Conservation (phyloP, 2,888 invertebrate genomes). For the Megastigmus dorsalis region DNA sequence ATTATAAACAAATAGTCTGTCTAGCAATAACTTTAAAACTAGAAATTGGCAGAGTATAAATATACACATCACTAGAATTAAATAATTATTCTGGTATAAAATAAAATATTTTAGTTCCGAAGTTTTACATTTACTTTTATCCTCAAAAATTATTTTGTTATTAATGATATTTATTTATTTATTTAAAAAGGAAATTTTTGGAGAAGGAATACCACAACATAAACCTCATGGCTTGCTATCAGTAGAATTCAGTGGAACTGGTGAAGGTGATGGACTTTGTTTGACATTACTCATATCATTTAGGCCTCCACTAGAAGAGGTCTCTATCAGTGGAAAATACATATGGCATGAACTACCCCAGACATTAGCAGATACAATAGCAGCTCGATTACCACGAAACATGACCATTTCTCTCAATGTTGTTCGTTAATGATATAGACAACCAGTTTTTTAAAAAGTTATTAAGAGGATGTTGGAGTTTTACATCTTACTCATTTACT, state of each 20-base stretch:
- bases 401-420: constrained; percentile 89
- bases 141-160: too few species aligned
- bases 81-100: too few species aligned
- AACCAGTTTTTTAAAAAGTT: neutral
- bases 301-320: constrained; percentile 89
- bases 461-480: too few species aligned
- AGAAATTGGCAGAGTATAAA: too few species aligned
- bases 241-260: constrained; percentile 80
- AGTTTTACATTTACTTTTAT: too few species aligned
- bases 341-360: constrained; percentile 89
- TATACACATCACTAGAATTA: too few species aligned
- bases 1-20: too few species aligned
- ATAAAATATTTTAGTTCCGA: too few species aligned
- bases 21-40: too few species aligned
- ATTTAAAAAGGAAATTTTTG: constrained; percentile 85
- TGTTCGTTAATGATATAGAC: constrained; percentile 78
- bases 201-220: constrained; percentile 89
- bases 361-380: constrained; percentile 81
- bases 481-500: too few species aligned
- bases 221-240: constrained; percentile 87
- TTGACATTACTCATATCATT: constrained; percentile 89
- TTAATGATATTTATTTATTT: neutral
- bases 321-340: constrained; percentile 90
- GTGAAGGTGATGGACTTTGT: constrained; percentile 85
- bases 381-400: constrained; percentile 83